These are phyloP conservation scores for Drosophila incognita DNA, from an alignment of 2,888 invertebrate species.

Conservation along the genomic window DNA sequence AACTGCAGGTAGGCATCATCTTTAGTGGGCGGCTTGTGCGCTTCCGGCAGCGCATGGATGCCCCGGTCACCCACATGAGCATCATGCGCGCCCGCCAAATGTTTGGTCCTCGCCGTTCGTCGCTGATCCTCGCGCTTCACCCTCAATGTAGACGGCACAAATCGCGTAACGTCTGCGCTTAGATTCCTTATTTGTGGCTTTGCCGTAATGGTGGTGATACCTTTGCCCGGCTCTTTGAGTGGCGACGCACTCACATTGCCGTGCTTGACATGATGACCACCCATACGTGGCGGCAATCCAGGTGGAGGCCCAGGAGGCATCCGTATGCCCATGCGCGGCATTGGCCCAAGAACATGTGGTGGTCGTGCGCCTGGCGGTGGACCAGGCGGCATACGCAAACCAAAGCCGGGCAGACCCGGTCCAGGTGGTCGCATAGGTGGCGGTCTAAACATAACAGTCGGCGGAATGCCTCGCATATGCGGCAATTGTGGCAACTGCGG, in stretches of 20 bases:
- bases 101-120: slow-evolving; percentile 84
- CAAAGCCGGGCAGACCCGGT: slow-evolving; percentile 75
- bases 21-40: slow-evolving; percentile 88
- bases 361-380: slow-evolving; percentile 84
- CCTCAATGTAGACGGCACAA: slow-evolving; percentile 96
- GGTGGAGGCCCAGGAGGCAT: slow-evolving; percentile 86
- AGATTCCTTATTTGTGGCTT: slow-evolving; percentile 97
- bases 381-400: slow-evolving; percentile 85
- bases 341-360: slow-evolving; percentile 66
- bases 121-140: slow-evolving; percentile 94
- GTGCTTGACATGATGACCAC: slow-evolving; percentile 87
- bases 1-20: slow-evolving; percentile 99
- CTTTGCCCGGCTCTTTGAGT: slow-evolving; percentile 87
- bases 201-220: slow-evolving; percentile 95
- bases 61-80: slow-evolving; percentile 50
- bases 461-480: slow-evolving; percentile 83
- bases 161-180: slow-evolving; percentile 97
- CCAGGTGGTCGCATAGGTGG: slow-evolving; percentile 86
- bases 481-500: slow-evolving; percentile 83
- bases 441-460: slow-evolving; percentile 86
- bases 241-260: slow-evolving; percentile 75
- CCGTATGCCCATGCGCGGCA: slow-evolving; percentile 81
- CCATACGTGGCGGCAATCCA: slow-evolving; percentile 87
- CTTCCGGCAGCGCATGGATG: slow-evolving; percentile 71
- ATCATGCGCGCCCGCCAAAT: slow-evolving; percentile 85